A percentile compares a stretch with the other conserved stretches of the same genome.
Conservation (phyloP, 64 coral and sea anemone species). For the Pocillopora damicornis region DNA sequence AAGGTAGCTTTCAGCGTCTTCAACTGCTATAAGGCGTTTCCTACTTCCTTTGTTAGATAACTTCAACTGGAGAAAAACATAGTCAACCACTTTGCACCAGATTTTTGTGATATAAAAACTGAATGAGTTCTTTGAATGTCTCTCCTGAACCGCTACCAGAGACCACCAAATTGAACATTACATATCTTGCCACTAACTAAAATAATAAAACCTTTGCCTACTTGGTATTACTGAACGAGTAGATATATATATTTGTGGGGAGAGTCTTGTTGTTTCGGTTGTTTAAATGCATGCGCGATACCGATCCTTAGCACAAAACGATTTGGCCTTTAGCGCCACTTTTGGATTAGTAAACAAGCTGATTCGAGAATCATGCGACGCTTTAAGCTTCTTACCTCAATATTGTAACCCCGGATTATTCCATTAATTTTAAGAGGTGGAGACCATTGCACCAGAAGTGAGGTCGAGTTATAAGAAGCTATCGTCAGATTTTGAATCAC, state of each 20-base stretch:
- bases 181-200: too few relatives aligned
- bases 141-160: too few relatives aligned
- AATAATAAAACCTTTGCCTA: too few relatives aligned
- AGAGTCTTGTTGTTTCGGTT: too few relatives aligned
- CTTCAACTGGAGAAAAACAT: background rate
- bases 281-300: too few relatives aligned
- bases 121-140: background rate
- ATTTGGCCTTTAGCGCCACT: too few relatives aligned
- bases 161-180: too few relatives aligned
- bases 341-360: too few relatives aligned
- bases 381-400: background rate
- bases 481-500: slow-evolving; percentile 42
- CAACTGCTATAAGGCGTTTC: background rate
- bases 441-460: slow-evolving; percentile 44
- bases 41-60: background rate
- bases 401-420: slow-evolving; percentile 64
- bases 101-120: background rate
- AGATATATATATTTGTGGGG: too few relatives aligned
- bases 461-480: slow-evolving; percentile 23
- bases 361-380: too few relatives aligned
- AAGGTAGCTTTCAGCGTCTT: background rate
- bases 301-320: too few relatives aligned
- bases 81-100: background rate
- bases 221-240: too few relatives aligned
- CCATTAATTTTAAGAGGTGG: slow-evolving; percentile 74